Conservation (phyloP, 1,140 invertebrate species). For the Notospermus geniculatus region DNA sequence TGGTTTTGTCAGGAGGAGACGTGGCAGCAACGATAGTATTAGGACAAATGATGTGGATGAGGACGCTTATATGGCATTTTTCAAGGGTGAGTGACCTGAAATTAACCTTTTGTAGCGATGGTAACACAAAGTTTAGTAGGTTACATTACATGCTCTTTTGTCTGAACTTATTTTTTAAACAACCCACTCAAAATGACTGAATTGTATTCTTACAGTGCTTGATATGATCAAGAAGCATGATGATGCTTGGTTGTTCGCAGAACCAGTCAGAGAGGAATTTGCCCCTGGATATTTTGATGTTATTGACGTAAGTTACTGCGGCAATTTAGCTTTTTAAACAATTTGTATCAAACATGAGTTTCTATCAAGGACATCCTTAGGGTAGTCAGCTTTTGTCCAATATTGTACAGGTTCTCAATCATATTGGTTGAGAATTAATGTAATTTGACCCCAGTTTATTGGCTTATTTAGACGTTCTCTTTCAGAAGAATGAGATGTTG, state of each 20-base stretch:
- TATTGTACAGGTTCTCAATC: neutral
- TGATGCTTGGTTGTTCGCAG: constrained; percentile 88
- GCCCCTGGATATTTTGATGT: constrained; percentile 79
- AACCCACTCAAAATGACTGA: too few relatives aligned
- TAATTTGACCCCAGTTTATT: neutral
- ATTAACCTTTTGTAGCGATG: too few relatives aligned
- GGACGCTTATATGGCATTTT: too few relatives aligned
- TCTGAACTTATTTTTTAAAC: too few relatives aligned
- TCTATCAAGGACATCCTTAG: neutral
- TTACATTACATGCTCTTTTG: too few relatives aligned
- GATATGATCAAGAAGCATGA: constrained; percentile 79
- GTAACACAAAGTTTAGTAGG: too few relatives aligned
- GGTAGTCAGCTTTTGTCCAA: neutral
- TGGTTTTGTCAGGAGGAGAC: too few relatives aligned
- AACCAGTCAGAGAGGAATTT: constrained; percentile 86
- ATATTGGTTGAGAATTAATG: neutral
- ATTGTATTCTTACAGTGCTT: constrained; percentile 36
- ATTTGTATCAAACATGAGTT: too few relatives aligned
- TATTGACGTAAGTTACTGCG: constrained; percentile 39
- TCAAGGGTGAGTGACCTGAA: too few relatives aligned
- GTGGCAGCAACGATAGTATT: too few relatives aligned
- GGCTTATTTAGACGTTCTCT: neutral
- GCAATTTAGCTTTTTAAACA: constrained; percentile 38
- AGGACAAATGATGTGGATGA: too few relatives aligned
- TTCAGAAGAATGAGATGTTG: neutral